Evolutionary conservation across 2,888 invertebrate species (phyloP).

Genomic region (Agonopterix arenella): DNA sequence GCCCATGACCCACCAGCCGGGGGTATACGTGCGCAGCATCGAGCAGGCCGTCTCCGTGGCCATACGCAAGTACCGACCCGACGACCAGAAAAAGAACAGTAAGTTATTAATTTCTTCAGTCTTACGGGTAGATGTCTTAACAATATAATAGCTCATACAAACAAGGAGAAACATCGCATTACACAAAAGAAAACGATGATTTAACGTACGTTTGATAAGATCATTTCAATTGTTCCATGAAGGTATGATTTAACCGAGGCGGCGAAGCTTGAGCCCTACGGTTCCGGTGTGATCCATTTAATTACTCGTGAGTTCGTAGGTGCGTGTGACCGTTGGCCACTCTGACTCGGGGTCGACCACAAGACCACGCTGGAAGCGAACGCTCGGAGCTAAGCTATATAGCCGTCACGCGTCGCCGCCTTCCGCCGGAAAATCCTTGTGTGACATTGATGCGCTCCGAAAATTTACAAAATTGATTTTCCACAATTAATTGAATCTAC

Average conservation of each 20-base stretch:
- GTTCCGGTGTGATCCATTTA: constrained; percentile 60
- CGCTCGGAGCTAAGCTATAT: constrained; percentile 13
- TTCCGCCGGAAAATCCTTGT: constrained; percentile 44
- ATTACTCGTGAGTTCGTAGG: constrained; percentile 29
- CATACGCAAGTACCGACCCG: constrained; percentile 85
- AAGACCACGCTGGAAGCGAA: constrained; percentile 1
- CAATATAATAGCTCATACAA: too few relatives aligned
- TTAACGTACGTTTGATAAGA: not conserved
- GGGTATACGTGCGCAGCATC: constrained; percentile 88
- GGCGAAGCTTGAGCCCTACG: constrained; percentile 19
- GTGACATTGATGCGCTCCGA: constrained; percentile 38
- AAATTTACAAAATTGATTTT: constrained; percentile 41
- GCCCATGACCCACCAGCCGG: constrained; percentile 86
- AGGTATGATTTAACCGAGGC: constrained; percentile 9
- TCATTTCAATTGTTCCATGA: constrained; percentile 3
- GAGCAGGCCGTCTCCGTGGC: constrained; percentile 91
- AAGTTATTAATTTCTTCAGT: constrained; percentile 25
- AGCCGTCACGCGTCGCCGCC: constrained; percentile 27
- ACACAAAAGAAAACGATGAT: not conserved
- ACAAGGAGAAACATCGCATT: not conserved
- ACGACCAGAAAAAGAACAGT: constrained; percentile 72
- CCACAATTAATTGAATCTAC: constrained; percentile 37
- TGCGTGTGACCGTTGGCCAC: constrained; percentile 21
- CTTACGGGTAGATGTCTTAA: too few relatives aligned
- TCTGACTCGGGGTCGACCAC: constrained; percentile 2